Base-by-base conservation (phyloP, 2,113 vertebrate species). In the Gallinago undulata region DNA sequence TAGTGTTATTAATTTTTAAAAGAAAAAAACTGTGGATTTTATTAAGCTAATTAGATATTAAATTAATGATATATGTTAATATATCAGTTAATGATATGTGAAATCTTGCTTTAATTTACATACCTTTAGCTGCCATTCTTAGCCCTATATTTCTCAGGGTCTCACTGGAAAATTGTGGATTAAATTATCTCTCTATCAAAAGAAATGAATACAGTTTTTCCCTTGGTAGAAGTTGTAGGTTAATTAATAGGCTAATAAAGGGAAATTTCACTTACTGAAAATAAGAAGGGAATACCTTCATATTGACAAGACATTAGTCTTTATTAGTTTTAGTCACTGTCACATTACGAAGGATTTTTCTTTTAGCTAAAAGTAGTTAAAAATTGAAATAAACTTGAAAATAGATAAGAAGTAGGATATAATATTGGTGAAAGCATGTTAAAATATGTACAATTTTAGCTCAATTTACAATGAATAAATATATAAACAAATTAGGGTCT, bases 191-290 rank as follows among this genome's bases (percentile, higher is more conserved):
- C 59, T 82, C 43, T 80, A 50, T 87, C 25, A 77, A 67, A n/a
- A 93, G 48, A 75, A 85, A 27, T 75, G 37, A 94, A 90, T 18
- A 75, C 66, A 81, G 55, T 48, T 93, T 89, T 97, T 83, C 84
- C 31, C 80, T 51, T 55, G 14, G 9, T 73, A 81, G 45, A 72
- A 68, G 33, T 13, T 75, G 25, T 78, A 70, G 64, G 90, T 94
- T 96, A 96, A 93, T 92, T 96, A 96, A 95, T 69, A 85, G 27
- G 63, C 7, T 90, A 96, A 95, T 81, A 89, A 94, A 83, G 2
- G 9, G 16, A 94, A 94, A 94, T 92, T 66, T 25, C 87, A 77
- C 55, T 87, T 88, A 68, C 35, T 89, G 90, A 87, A 94, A 91
- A 89, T 90, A 84, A 43, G 41, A 81, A 63, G n/a, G 5, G 35